Percentiles rank a stretch among this genome's conserved stretches.
phyloP scores from a whole-genome alignment of 2,888 invertebrate genomes.

The Dryobotodes eremita region DNA sequence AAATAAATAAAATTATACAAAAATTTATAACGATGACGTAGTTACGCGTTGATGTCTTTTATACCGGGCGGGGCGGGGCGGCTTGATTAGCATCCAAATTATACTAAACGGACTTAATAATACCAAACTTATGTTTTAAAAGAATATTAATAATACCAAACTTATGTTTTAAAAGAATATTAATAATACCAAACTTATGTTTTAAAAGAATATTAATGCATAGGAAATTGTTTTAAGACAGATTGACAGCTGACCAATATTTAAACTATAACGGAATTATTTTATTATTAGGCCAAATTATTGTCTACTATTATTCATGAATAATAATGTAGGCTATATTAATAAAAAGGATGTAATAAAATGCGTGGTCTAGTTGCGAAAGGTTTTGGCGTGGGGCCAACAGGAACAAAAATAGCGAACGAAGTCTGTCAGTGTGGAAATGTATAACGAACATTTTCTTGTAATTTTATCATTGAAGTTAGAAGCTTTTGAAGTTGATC shows the following conservation, averaged over 20 bases:
- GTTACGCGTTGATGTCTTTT: conserved; percentile 86
- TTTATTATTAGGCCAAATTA: conserved; percentile 18
- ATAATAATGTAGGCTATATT: conserved; percentile 31
- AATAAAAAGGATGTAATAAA: conserved; percentile 36
- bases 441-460: conserved; percentile 12
- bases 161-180: conserved; percentile 6
- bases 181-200: conserved; percentile 1
- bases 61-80: conserved; percentile 67
- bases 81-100: conserved; percentile 50
- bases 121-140: conserved; percentile 17
- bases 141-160: conserved; percentile 16
- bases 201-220: conserved; percentile 21
- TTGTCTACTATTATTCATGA: conserved; percentile 24
- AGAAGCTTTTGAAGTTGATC: not conserved
- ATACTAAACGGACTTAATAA: conserved; percentile 34
- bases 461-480: conserved; percentile 7
- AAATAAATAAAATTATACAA: conserved; percentile 44
- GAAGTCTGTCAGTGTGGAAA: conserved; percentile 12
- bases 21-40: conserved; percentile 46
- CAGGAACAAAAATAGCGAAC: conserved; percentile 15
- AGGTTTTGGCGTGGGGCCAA: conserved; percentile 51
- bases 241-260: conserved; percentile 30
- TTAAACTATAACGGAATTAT: conserved; percentile 17
- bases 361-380: conserved; percentile 32
- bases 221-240: conserved; percentile 14